Evolutionary conservation across 2,113 vertebrate species (phyloP).

Genomic region (Misgurnus anguillicaudatus): DNA sequence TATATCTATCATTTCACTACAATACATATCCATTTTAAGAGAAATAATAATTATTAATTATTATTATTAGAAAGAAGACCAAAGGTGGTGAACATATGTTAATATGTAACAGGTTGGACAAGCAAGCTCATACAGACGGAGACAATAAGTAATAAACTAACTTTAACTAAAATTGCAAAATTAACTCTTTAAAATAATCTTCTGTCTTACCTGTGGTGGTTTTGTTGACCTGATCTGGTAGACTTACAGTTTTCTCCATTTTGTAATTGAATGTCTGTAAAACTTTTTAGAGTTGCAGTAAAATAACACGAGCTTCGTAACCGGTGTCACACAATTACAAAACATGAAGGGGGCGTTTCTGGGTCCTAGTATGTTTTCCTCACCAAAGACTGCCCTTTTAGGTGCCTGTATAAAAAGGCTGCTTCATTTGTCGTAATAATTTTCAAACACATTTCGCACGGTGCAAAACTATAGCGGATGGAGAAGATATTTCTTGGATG

Average conservation of each 20-base stretch:
- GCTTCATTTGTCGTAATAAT: background rate
- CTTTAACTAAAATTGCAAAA: too few relatives aligned
- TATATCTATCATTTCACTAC: too few relatives aligned
- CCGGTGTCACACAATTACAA: background rate
- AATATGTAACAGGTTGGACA: background rate
- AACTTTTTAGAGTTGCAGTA: background rate
- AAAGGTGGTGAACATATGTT: too few relatives aligned
- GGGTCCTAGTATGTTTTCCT: conserved; percentile 51
- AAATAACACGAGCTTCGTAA: background rate
- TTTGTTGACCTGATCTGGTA: conserved; percentile 61
- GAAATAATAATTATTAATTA: too few relatives aligned
- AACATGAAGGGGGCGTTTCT: background rate
- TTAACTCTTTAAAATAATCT: background rate
- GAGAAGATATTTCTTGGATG: background rate
- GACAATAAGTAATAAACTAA: too few relatives aligned
- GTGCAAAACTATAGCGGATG: background rate
- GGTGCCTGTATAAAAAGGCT: conserved; percentile 48
- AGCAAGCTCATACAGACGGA: background rate
- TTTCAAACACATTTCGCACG: background rate
- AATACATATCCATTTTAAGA: too few relatives aligned
- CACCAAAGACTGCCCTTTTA: rapidly evolving
- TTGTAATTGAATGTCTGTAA: background rate
- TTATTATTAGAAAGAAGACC: too few relatives aligned
- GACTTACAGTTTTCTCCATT: conserved; percentile 72
- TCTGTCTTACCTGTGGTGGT: conserved; percentile 64